phyloP scores from a whole-genome alignment of 2,113 vertebrate species.

The Mormyrus lacerda region DNA sequence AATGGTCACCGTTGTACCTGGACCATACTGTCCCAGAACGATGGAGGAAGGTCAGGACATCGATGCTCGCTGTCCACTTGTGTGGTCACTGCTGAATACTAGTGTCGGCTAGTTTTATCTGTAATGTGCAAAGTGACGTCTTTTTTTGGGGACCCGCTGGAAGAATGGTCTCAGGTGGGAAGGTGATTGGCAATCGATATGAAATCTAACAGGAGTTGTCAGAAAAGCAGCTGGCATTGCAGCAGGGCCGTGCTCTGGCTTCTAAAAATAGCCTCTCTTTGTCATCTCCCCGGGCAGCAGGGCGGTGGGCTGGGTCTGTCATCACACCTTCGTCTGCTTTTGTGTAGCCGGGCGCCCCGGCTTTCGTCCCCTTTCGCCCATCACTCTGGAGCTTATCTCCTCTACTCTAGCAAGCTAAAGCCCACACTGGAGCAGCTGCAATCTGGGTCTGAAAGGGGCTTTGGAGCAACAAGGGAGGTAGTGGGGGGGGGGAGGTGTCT shows the following conservation, averaged over 20 bases:
- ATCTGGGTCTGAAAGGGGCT: neutral
- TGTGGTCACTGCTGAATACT: neutral
- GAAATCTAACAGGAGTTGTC: neutral
- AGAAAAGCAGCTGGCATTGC: neutral
- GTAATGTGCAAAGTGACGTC: neutral
- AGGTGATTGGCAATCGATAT: neutral
- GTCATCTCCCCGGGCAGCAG: neutral
- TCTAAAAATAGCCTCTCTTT: neutral
- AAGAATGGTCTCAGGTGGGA: neutral
- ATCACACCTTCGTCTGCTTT: neutral
- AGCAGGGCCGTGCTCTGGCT: neutral
- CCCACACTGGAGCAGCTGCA: neutral
- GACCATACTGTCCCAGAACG: neutral
- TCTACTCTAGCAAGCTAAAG: neutral
- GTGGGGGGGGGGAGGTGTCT: neutral
- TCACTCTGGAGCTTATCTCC: neutral
- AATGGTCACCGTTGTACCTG: neutral
- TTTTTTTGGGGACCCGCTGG: neutral
- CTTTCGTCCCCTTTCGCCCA: neutral
- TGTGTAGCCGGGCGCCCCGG: neutral
- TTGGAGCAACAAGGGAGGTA: neutral
- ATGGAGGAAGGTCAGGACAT: neutral
- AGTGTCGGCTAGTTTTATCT: neutral
- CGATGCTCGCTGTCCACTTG: neutral
- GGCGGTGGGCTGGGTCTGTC: neutral